These are phyloP conservation scores for Cranoglanis bouderius DNA, from an alignment of 2,113 vertebrate species.

Conservation along the genomic window DNA sequence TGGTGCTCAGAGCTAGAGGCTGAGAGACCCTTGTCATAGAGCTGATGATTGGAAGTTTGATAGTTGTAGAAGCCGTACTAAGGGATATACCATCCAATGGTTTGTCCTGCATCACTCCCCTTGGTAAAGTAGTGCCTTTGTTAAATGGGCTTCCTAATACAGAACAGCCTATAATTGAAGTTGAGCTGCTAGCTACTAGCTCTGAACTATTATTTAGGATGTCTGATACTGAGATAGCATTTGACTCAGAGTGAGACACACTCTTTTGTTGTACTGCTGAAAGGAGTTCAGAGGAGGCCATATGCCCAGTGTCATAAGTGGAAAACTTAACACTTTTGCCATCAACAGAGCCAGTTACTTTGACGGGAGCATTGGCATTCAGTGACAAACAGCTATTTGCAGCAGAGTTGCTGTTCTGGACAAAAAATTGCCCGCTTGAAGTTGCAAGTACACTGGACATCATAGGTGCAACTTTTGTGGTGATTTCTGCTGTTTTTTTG, in stretches of 20 bases:
- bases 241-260: conserved; percentile 32
- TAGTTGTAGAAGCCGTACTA: conserved; percentile 45
- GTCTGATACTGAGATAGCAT: conserved; percentile 45
- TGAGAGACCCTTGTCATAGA: conserved; percentile 56
- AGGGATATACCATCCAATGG: conserved; percentile 50
- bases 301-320: conserved; percentile 83
- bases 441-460: conserved; percentile 35
- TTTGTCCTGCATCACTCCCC: conserved; percentile 27
- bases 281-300: conserved; percentile 81
- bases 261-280: conserved; percentile 71
- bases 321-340: conserved; percentile 77
- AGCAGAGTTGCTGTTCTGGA: conserved; percentile 21
- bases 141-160: conserved; percentile 41
- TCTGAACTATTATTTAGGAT: conserved; percentile 37
- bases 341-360: conserved; percentile 35
- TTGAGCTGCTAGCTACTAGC: conserved; percentile 18
- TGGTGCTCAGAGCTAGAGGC: conserved; percentile 61
- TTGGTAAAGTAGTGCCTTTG: conserved; percentile 39
- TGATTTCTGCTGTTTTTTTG: conserved; percentile 55
- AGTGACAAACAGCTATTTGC: conserved; percentile 4
- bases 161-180: conserved; percentile 29
- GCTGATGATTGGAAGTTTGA: conserved; percentile 51
- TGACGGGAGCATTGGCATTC: conserved; percentile 17
- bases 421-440: conserved; percentile 28
- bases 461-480: conserved; percentile 50